Conservation (phyloP, 2,888 invertebrate genomes). For the Anoncus sp. region DNA sequence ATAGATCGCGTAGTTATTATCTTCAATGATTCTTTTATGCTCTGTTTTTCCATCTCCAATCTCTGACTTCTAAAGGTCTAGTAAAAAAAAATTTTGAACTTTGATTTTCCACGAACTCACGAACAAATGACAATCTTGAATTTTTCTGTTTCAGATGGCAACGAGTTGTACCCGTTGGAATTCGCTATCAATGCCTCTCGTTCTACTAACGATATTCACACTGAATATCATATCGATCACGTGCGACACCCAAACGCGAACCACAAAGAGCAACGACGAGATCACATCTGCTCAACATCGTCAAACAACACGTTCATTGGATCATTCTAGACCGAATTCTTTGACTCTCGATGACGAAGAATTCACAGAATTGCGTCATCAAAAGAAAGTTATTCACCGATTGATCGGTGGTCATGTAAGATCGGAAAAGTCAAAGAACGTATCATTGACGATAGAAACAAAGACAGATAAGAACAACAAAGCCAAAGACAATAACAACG, state of each 20-base stretch:
- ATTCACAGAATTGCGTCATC: constrained; percentile 3
- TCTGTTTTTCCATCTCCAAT: too few relatives aligned
- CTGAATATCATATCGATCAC: constrained; percentile 58
- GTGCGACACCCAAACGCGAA: constrained; percentile 52
- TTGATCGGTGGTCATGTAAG: constrained; percentile 76
- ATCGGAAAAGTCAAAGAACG: constrained; percentile 65
- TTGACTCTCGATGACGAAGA: constrained; percentile 70
- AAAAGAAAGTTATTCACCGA: constrained; percentile 78
- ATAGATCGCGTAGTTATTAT: too few relatives aligned
- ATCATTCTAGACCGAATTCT: constrained; percentile 51
- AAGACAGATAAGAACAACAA: too few relatives aligned
- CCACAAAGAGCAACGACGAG: constrained; percentile 42
- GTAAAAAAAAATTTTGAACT: too few relatives aligned
- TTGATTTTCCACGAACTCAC: background rate
- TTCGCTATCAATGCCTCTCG: constrained; percentile 64
- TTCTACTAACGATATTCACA: constrained; percentile 64
- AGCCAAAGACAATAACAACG: constrained; percentile 12
- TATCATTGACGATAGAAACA: constrained; percentile 83
- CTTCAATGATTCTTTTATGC: too few relatives aligned
- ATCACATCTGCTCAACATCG: too few relatives aligned
- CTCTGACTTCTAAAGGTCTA: too few relatives aligned
- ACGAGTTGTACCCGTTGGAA: constrained; percentile 49
- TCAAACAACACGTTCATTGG: background rate
- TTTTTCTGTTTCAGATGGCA: constrained; percentile 75
- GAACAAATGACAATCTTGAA: too few relatives aligned